phyloP scores from a whole-genome alignment of 2,797 vertebrate genomes.

The Lepilemur septentrionalis region DNA sequence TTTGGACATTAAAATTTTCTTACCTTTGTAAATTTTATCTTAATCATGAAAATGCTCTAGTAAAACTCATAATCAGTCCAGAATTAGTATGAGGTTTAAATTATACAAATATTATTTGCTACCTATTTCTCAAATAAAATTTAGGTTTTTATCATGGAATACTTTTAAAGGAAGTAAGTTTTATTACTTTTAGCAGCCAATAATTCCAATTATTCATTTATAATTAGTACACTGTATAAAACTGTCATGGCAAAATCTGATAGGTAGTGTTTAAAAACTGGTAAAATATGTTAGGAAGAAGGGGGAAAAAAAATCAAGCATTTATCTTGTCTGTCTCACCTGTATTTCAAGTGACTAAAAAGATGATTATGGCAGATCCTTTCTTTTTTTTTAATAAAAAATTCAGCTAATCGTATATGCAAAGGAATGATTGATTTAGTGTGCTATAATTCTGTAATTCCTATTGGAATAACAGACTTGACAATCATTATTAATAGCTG shows the following conservation, averaged over 20 bases:
- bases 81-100: not conserved
- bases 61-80: not conserved
- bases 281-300: not conserved
- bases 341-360: not conserved
- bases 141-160: not conserved
- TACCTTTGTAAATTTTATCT: not conserved
- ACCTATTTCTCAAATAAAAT: not conserved
- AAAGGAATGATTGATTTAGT: not conserved
- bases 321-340: not conserved
- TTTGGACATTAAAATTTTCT: not conserved
- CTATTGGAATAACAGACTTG: not conserved
- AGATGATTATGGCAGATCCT: not conserved
- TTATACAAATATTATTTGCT: not conserved
- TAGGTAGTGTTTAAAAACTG: not conserved
- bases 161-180: not conserved
- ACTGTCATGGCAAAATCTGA: not conserved
- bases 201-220: not conserved
- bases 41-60: not conserved
- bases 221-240: not conserved
- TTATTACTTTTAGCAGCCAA: not conserved
- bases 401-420: not conserved
- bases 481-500: not conserved
- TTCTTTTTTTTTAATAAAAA: not conserved
- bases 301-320: not conserved
- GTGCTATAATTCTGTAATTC: not conserved